Evolutionary conservation across 2,888 invertebrate species (phyloP).

Genomic region (Dolomedes plantarius): DNA sequence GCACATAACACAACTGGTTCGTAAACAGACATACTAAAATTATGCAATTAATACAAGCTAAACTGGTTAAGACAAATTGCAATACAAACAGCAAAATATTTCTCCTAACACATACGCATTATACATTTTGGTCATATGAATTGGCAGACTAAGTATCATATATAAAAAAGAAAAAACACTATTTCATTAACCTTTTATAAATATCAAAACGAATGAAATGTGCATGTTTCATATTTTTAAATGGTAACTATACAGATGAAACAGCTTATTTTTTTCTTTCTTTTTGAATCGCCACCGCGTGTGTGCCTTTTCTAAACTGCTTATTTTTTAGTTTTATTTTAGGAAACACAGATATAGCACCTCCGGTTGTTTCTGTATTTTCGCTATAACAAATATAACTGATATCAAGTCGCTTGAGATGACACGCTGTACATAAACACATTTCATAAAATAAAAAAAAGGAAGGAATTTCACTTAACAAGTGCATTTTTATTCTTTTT

Average conservation of each 20-base stretch:
- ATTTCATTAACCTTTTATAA: neutral
- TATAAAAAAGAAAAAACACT: neutral
- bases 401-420: too few relatives aligned
- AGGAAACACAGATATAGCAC: slow-evolving; percentile 14
- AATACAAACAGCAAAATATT: too few relatives aligned
- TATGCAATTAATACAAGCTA: too few relatives aligned
- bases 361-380: neutral
- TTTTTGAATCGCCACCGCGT: neutral
- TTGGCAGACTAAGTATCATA: slow-evolving; percentile 4
- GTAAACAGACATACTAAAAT: too few relatives aligned
- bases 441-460: too few relatives aligned
- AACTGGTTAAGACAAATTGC: too few relatives aligned
- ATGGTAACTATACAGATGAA: neutral
- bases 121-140: neutral
- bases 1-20: too few relatives aligned
- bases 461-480: too few relatives aligned
- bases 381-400: neutral
- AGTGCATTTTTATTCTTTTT: too few relatives aligned
- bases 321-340: too few relatives aligned
- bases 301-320: neutral
- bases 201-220: neutral
- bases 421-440: too few relatives aligned
- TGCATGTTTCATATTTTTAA: neutral
- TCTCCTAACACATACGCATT: neutral
- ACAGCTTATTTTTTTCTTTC: neutral